These are phyloP conservation scores for Fragum whitleyi DNA, from an alignment of 2,888 invertebrate species.

Conservation along the genomic window DNA sequence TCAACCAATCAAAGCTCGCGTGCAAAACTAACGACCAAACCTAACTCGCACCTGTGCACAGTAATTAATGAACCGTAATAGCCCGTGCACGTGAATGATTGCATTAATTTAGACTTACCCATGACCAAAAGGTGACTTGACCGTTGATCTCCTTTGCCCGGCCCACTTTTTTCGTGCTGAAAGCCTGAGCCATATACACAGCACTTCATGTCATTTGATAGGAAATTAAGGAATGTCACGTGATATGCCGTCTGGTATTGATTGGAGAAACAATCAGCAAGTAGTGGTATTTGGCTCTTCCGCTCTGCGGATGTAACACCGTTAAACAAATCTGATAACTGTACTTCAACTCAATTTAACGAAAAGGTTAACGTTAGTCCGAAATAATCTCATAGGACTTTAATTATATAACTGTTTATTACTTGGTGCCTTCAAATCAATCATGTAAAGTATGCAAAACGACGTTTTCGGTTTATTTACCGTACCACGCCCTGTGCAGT, in stretches of 20 bases:
- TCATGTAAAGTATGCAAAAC: no score
- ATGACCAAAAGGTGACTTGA: conserved; percentile 59
- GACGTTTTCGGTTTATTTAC: background rate
- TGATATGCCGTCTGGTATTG: conserved; percentile 63
- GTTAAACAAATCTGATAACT: background rate
- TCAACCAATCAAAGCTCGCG: conserved; percentile 49
- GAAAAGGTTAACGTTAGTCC: no score
- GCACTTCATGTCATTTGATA: conserved; percentile 67
- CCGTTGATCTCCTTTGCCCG: conserved; percentile 54
- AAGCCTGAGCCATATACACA: conserved; percentile 61
- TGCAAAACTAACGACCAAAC: background rate
- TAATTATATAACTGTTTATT: no score
- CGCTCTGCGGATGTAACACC: background rate
- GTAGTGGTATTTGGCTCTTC: conserved; percentile 44
- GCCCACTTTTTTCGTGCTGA: conserved; percentile 65
- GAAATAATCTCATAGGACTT: no score
- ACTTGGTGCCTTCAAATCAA: no score
- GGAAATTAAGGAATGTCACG: conserved; percentile 70
- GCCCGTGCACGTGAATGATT: background rate
- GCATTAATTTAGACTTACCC: conserved; percentile 56
- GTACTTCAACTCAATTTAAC: background rate
- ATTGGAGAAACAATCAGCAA: conserved; percentile 58
- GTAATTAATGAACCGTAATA: background rate
- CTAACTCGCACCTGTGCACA: background rate
- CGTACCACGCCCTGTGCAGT: background rate